Base-by-base conservation (phyloP, 2,888 invertebrate genomes). In the Scelioninae gen. 1 region DNA sequence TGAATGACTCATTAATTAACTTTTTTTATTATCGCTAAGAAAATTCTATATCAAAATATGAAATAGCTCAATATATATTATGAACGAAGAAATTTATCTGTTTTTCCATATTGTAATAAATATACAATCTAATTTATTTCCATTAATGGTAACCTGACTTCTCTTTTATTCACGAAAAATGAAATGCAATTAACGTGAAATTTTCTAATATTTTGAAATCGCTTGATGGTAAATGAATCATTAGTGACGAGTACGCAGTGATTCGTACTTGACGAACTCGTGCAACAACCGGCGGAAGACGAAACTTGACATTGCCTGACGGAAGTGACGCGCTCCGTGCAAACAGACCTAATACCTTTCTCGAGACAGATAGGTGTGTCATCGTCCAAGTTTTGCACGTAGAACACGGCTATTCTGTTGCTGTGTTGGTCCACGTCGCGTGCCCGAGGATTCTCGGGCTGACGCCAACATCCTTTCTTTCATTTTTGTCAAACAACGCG, bases 231-330 rank as follows among this genome's bases (percentile, higher is more conserved):
- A 58, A 71, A 63, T 56, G 71, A 69, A 63, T 69, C 63, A 71
- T 62, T 62, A 32, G 53, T 78, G 31, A 49, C 29, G n/a, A n/a
- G 53, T n/a, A n/a, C 34, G 1, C n/a, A 45, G 38, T 56, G 55
- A 80, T 68, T 75, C 55, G 69, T 63, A 75, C 43, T 71, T 75
- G 75, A 47, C 47, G 47, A 81, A 51, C 86, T 86, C 88, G 87
- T 86, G 86, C 86, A 75, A 71, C 62, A 76, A 76, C 85, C 85
- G 85, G 88, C 92, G 92, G 92, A 92, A 92, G 89, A 92, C 87
- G 89, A 89, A 89, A 89, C 91, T 92, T 92, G 92, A 92, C 92
- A 92, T 92, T 91, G 89, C 87, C 85, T 87, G 89, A 86, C 92
- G 92, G 92, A 92, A 92, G 89, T 91, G 92, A 91, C 91, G 91